Evolutionary conservation across 2,888 invertebrate species (phyloP).

Genomic region (Apamea crenata): DNA sequence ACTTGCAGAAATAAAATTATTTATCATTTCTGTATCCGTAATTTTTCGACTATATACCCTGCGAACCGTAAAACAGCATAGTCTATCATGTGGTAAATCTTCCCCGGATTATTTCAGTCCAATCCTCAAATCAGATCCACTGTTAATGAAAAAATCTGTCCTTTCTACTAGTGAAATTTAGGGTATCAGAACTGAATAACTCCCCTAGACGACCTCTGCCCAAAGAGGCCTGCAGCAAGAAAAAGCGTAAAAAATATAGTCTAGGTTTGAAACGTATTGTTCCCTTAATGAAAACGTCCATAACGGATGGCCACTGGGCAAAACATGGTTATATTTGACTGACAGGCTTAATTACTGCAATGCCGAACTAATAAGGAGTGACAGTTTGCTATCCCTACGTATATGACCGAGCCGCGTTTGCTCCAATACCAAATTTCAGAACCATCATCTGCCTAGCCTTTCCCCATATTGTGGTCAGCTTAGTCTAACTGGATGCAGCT

Average conservation of each 20-base stretch:
- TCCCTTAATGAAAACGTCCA: conserved; percentile 50
- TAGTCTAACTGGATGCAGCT: not conserved
- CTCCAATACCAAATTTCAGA: conserved; percentile 15
- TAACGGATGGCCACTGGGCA: conserved; percentile 37
- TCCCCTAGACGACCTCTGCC: not conserved
- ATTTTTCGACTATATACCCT: not conserved
- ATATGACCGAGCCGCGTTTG: not conserved
- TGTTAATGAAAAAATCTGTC: not conserved
- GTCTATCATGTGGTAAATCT: not conserved
- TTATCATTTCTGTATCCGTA: not conserved
- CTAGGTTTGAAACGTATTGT: conserved; percentile 10
- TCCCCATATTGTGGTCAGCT: not conserved
- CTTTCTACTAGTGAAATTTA: not conserved
- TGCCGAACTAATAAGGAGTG: conserved; percentile 54
- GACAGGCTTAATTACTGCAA: conserved; percentile 62
- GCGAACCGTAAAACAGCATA: not conserved
- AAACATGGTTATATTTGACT: conserved; percentile 53
- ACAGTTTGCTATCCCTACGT: conserved; percentile 39
- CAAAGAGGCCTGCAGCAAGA: not conserved
- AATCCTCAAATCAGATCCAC: not conserved
- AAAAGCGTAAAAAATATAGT: not conserved
- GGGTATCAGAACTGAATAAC: not conserved
- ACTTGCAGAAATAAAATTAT: too few species aligned
- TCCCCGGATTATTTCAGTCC: not conserved
- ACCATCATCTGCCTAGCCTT: not conserved